Evolutionary conservation across 1,140 invertebrate species (phyloP), one percentile per base, ranked within the genome.

Genomic region (Paramacrobiotus metropolitanus): DNA sequence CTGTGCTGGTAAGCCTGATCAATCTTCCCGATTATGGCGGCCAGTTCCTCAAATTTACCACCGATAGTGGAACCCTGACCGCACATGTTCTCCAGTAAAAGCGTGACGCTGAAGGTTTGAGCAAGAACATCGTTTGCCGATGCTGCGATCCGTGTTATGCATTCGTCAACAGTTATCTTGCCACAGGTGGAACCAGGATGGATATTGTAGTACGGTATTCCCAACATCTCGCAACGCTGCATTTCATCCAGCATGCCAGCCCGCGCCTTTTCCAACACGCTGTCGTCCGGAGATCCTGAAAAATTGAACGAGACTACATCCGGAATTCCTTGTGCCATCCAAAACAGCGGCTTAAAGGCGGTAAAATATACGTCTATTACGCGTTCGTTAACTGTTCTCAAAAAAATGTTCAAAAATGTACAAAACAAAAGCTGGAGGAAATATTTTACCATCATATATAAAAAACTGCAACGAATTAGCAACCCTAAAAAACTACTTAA

Each of bases 131-230:
- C 48, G 65, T 78, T 76, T 59, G 79, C 74, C 63, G 71, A 74
- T 30, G 76, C 74, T 2, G 75, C 75, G 61, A 78, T 74, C 2
- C 44, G 68, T 29, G 69, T 63, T 9, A 79, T 67, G 65, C 74
- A 73, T 61, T 77, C 68, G 29, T 74, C 71, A 1, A 67, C 64
- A 45, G 62, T 66, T 18, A 70, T 70, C 63, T 71, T 65, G 2
- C 74, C 74, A 65, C 70, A 70, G 21, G 74, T 71, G 18, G 77
- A 78, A 0, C 48, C 48, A 62, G 77, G 77, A 66, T 78, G 77
- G 60, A 78, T 76, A 63, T 78, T 79, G 66, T 72, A 77, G n/a
- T 75, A 66, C 24, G 64, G 67, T 18, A 79, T 70, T 21, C 76
- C 76, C 2, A 79, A 67, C 34, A 67, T 67, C 62, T 78, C 73